These are phyloP conservation scores for Tricholaema leucomelas DNA, from an alignment of 2,113 vertebrate genomes.

Conservation along the genomic window DNA sequence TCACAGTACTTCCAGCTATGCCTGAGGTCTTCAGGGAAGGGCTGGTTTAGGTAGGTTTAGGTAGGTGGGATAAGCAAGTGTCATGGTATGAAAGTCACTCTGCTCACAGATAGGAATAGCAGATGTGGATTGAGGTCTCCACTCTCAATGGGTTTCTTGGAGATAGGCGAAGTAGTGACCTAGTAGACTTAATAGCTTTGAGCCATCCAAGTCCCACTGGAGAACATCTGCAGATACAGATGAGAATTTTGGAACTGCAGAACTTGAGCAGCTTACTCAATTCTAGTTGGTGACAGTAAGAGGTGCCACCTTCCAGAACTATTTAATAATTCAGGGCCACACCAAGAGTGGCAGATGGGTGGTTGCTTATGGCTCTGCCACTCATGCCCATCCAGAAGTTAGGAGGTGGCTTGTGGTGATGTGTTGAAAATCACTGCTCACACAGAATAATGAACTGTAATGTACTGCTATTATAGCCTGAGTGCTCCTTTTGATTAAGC, in stretches of 20 bases:
- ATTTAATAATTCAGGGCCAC: not conserved
- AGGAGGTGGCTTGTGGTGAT: not conserved
- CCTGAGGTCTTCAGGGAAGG: not conserved
- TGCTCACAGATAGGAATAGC: not conserved
- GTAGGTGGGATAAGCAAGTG: not conserved
- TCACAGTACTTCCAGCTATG: not conserved
- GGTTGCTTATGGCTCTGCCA: not conserved
- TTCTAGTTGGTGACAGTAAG: not conserved
- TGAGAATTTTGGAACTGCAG: not conserved
- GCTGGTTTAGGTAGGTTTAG: not conserved
- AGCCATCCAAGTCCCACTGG: not conserved
- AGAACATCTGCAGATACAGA: not conserved
- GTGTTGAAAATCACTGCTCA: not conserved
- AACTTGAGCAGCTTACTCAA: rapidly evolving
- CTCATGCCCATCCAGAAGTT: not conserved
- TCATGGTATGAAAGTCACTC: not conserved
- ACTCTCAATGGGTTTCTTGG: not conserved
- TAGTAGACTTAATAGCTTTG: not conserved
- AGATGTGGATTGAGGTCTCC: not conserved
- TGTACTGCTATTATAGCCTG: not conserved
- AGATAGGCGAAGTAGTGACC: not conserved
- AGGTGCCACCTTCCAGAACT: not conserved
- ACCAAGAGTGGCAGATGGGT: not conserved
- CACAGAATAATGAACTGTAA: not conserved
- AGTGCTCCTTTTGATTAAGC: not conserved